Evolutionary conservation across 2,888 invertebrate genomes (phyloP).

Genomic region (Tuberolachnus salignus): DNA sequence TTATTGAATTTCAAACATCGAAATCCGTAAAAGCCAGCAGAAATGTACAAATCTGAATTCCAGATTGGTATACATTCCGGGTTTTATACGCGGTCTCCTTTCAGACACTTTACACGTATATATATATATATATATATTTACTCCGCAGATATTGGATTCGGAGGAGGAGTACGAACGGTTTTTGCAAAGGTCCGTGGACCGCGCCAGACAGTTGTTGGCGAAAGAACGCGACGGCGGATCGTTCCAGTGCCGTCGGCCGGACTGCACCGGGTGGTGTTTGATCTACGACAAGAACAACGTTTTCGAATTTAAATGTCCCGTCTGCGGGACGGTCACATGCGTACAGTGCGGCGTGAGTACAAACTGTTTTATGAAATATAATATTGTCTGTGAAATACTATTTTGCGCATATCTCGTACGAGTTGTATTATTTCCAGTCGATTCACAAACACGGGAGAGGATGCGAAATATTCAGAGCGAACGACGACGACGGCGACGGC

Average conservation of each 20-base stretch:
- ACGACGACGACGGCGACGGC: neutral
- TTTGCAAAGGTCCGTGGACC: constrained; percentile 77
- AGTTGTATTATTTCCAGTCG: constrained; percentile 16
- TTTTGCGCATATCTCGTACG: too few relatives aligned
- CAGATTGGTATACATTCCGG: too few relatives aligned
- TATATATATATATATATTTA: too few relatives aligned
- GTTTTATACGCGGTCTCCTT: too few relatives aligned
- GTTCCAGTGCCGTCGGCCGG: constrained; percentile 88
- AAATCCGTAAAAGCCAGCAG: too few relatives aligned
- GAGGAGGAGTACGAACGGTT: constrained; percentile 77
- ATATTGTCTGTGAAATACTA: too few relatives aligned
- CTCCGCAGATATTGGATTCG: constrained; percentile 68
- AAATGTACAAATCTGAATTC: too few relatives aligned
- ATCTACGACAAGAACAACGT: constrained; percentile 78
- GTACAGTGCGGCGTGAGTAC: constrained; percentile 72
- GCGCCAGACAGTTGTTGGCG: constrained; percentile 74
- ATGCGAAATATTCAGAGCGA: neutral
- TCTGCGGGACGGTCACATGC: constrained; percentile 66
- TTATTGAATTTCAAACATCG: too few relatives aligned
- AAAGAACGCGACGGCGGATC: constrained; percentile 71
- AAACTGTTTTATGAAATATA: neutral
- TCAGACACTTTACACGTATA: too few relatives aligned
- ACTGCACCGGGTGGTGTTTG: constrained; percentile 89
- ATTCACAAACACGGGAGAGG: constrained; percentile 12
- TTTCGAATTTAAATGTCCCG: constrained; percentile 81